Percentiles rank a stretch among this genome's conserved stretches.
These are phyloP conservation scores for Bos javanicus DNA, from an alignment of 2,113 vertebrate genomes.

Conservation along the genomic window DNA sequence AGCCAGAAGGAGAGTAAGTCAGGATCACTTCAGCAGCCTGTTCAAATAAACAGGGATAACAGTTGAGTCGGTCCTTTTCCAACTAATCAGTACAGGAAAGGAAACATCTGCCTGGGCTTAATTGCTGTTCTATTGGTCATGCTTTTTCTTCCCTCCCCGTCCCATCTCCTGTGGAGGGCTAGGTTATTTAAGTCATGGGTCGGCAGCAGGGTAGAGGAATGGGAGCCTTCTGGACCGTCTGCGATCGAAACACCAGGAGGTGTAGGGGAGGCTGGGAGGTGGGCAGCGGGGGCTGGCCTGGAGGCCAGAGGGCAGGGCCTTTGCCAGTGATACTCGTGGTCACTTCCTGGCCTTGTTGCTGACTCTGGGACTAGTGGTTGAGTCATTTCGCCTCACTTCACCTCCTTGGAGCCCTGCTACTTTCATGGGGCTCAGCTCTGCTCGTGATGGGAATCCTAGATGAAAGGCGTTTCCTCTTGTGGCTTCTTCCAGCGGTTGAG, in stretches of 20 bases:
- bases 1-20: conserved; percentile 41
- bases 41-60: conserved; percentile 63
- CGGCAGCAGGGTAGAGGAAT: not conserved
- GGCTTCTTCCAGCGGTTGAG: not conserved
- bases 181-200: conserved; percentile 1
- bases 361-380: conserved; percentile 8
- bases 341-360: conserved; percentile 40
- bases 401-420: not conserved
- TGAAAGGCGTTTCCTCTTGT: not conserved
- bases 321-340: conserved; percentile 17
- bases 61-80: conserved; percentile 45
- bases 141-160: not conserved
- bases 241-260: not conserved
- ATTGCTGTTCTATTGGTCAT: conserved; percentile 62
- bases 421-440: not conserved
- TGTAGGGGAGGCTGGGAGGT: not conserved
- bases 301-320: not conserved
- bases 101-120: conserved; percentile 71
- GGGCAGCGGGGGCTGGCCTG: not conserved
- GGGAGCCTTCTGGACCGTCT: not conserved
- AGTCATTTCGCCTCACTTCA: conserved; percentile 45
- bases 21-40: conserved; percentile 49
- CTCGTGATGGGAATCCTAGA: not conserved
- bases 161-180: not conserved
- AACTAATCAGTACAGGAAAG: conserved; percentile 54